phyloP scores from a whole-genome alignment of 2,797 vertebrate genomes.

The Sparidentex hasta region DNA sequence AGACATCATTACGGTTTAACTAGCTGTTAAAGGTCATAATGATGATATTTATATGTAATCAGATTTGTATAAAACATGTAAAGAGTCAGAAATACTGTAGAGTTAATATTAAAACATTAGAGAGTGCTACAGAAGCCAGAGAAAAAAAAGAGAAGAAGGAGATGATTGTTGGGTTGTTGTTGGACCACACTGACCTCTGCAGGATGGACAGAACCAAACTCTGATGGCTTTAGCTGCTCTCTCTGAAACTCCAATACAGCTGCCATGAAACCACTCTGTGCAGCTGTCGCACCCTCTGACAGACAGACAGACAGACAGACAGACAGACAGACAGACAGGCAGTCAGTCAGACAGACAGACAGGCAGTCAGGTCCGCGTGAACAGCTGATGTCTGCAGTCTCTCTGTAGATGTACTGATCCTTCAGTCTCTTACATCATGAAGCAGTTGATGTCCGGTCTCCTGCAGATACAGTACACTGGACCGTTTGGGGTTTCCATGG shows the following conservation, averaged over 20 bases:
- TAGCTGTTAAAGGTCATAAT: too few relatives aligned
- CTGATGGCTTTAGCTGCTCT: slow-evolving; percentile 92
- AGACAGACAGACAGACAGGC: background rate
- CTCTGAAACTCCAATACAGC: slow-evolving; percentile 92
- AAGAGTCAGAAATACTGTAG: too few relatives aligned
- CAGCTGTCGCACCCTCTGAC: slow-evolving; percentile 92
- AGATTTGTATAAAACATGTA: too few relatives aligned
- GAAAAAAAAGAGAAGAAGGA: too few relatives aligned
- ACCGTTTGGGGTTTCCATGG: slow-evolving; percentile 49
- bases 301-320: slow-evolving; percentile 18
- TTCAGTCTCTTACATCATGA: slow-evolving; percentile 89
- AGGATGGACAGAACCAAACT: slow-evolving; percentile 92
- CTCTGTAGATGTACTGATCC: too few relatives aligned
- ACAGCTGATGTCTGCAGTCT: too few relatives aligned
- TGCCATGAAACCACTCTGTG: slow-evolving; percentile 94
- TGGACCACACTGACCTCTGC: slow-evolving; percentile 83
- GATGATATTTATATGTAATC: too few relatives aligned
- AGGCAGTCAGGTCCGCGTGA: background rate
- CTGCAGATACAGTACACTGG: slow-evolving; percentile 92
- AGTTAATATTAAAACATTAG: too few relatives aligned
- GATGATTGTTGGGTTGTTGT: too few relatives aligned
- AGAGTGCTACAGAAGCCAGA: too few relatives aligned
- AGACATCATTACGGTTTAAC: background rate
- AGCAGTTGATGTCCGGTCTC: slow-evolving; percentile 94
- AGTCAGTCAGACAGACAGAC: background rate